These are phyloP conservation scores for Phylloscopus whistleri DNA, from an alignment of 2,113 vertebrate genomes.

Conservation along the genomic window DNA sequence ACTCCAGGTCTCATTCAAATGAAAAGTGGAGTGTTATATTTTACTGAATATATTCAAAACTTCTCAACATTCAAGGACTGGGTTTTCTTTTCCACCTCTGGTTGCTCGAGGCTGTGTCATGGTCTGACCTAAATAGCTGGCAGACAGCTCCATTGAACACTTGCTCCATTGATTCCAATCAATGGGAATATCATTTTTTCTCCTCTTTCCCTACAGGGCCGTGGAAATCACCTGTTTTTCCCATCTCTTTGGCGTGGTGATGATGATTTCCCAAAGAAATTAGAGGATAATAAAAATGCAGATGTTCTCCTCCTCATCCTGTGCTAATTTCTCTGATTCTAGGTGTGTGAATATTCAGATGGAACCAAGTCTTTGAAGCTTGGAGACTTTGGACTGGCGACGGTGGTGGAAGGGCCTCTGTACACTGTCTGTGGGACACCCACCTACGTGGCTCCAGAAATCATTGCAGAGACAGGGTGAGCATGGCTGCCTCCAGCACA, in stretches of 20 bases:
- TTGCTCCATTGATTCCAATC: background rate
- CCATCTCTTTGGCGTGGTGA: background rate
- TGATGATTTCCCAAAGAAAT: background rate
- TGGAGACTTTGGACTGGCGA: conserved; percentile 95
- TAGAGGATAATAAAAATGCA: background rate
- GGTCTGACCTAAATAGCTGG: background rate
- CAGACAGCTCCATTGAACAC: background rate
- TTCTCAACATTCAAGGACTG: background rate
- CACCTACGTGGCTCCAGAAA: conserved; percentile 96
- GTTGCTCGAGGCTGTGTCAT: background rate
- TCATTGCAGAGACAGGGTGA: conserved; percentile 95
- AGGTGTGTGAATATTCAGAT: conserved; percentile 92
- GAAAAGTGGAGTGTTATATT: background rate
- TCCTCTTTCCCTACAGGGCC: background rate
- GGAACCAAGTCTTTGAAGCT: conserved; percentile 93
- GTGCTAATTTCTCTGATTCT: background rate
- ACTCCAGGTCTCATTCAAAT: background rate
- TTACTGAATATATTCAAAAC: background rate
- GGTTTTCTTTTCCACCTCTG: background rate
- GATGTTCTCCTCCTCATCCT: background rate
- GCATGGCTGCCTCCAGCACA: background rate
- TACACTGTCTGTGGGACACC: conserved; percentile 96
- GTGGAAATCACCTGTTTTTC: background rate
- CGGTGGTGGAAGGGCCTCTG: conserved; percentile 91
- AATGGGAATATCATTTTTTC: background rate